Evolutionary conservation across 2,113 vertebrate genomes (phyloP).

Genomic region (Aspiorhynchus laticeps): DNA sequence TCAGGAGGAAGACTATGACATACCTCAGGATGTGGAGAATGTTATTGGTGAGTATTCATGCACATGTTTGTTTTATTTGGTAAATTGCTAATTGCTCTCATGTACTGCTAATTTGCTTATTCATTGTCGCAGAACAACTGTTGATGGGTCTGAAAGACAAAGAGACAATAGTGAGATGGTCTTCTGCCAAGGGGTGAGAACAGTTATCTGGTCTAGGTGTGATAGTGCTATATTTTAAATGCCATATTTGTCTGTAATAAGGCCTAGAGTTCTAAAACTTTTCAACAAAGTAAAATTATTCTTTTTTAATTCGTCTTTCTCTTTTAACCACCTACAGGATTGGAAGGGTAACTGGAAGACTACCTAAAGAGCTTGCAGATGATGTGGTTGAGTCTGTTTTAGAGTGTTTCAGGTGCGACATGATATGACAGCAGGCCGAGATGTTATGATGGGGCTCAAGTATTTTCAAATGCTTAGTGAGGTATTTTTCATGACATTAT

Average conservation of each 20-base stretch:
- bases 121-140: conserved; percentile 82
- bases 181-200: conserved; percentile 93
- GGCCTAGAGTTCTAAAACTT: not conserved
- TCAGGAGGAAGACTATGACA: conserved; percentile 87
- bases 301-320: not conserved
- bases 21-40: conserved; percentile 90
- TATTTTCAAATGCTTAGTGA: not conserved
- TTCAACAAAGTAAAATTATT: not conserved
- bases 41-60: conserved; percentile 83
- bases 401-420: conserved; percentile 89
- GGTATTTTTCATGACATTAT: not conserved
- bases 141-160: conserved; percentile 93
- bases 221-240: not conserved
- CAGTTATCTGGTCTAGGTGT: not conserved
- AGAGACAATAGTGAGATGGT: conserved; percentile 95
- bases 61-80: not conserved
- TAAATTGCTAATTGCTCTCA: not conserved
- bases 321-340: conserved; percentile 74
- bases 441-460: not conserved
- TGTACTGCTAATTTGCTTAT: not conserved
- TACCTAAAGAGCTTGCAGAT: conserved; percentile 91
- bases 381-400: conserved; percentile 94
- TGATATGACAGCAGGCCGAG: not conserved
- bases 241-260: not conserved
- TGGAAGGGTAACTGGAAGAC: conserved; percentile 90